A percentile compares a stretch with the other conserved stretches of the same genome.
phyloP scores from a whole-genome alignment of 2,113 vertebrate genomes.

The Talpa occidentalis region DNA sequence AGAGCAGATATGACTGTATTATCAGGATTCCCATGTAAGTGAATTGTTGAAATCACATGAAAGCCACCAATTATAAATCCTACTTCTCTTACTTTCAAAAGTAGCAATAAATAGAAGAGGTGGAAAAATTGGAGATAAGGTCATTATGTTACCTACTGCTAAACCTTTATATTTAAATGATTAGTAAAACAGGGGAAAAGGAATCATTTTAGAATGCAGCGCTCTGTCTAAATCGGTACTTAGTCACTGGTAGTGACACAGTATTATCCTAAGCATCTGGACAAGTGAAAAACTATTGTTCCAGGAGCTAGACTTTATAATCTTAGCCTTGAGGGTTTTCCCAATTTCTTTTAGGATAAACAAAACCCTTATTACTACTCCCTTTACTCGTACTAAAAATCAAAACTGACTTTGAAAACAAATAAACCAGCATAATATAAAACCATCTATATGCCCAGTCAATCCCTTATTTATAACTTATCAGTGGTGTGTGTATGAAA shows the following conservation, averaged over 20 bases:
- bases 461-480: not conserved
- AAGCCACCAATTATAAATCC: slow-evolving; percentile 27
- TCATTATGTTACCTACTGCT: not conserved
- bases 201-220: not conserved
- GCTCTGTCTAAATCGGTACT: not conserved
- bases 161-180: not conserved
- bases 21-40: slow-evolving; percentile 4
- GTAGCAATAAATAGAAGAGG: slow-evolving; percentile 22
- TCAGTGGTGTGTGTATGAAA: not conserved
- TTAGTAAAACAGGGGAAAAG: not conserved
- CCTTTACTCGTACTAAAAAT: slow-evolving; percentile 30
- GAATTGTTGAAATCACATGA: slow-evolving; percentile 25
- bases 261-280: not conserved
- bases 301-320: not conserved
- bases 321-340: not conserved
- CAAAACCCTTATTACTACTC: not conserved
- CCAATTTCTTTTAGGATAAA: slow-evolving; percentile 38
- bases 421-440: not conserved
- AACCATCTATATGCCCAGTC: not conserved
- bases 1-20: not conserved
- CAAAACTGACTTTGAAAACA: slow-evolving; percentile 56
- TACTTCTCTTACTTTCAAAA: slow-evolving; percentile 46
- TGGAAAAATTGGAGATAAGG: not conserved
- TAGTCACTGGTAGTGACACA: not conserved
- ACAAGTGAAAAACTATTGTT: not conserved